phyloP scores from a whole-genome alignment of 2,888 invertebrate genomes.

The Apamea epomidion region DNA sequence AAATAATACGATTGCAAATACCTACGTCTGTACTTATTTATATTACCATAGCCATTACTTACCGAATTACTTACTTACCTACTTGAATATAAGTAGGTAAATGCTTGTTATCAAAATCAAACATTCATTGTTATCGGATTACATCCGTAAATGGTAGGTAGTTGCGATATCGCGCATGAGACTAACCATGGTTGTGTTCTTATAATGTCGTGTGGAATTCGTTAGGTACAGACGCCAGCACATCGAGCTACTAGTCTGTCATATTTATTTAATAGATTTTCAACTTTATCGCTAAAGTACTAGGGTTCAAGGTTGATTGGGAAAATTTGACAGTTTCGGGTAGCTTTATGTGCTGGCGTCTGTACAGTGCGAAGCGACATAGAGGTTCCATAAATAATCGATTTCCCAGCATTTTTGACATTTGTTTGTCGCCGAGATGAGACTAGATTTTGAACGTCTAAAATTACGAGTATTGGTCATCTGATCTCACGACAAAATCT shows the following conservation, averaged over 20 bases:
- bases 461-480: no score
- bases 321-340: no score
- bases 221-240: neutral
- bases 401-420: no score
- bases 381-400: neutral
- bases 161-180: slow-evolving; percentile 4
- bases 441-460: no score
- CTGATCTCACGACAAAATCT: no score
- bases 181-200: neutral
- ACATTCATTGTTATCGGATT: slow-evolving; percentile 18
- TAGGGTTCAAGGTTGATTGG: no score
- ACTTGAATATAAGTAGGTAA: neutral
- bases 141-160: slow-evolving; percentile 9
- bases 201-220: neutral
- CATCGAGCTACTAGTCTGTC: no score
- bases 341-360: no score
- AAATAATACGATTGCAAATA: neutral
- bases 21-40: neutral
- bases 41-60: neutral
- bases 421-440: no score
- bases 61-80: neutral
- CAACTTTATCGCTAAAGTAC: no score
- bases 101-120: slow-evolving; percentile 25
- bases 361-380: neutral
- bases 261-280: no score